phyloP scores from a whole-genome alignment of 2,888 invertebrate species.

The Vesta saturnalis region DNA sequence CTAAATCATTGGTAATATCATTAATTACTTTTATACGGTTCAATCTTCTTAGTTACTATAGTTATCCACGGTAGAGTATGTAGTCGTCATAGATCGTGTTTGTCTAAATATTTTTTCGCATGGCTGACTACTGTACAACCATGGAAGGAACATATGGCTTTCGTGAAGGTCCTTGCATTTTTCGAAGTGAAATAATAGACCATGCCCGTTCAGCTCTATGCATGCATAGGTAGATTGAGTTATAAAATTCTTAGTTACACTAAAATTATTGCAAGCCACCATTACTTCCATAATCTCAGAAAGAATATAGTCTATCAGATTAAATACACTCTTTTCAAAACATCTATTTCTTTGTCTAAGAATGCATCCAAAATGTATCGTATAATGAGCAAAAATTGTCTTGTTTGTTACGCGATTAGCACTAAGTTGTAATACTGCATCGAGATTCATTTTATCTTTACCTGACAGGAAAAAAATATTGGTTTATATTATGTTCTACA shows the following conservation, averaged over 20 bases:
- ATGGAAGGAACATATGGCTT: not conserved
- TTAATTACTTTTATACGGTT: conserved; percentile 2
- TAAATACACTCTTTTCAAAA: conserved; percentile 3
- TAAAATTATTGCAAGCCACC: not conserved
- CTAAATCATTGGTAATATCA: too few species aligned
- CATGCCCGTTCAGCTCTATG: not conserved
- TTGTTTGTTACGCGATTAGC: not conserved
- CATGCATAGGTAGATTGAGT: not conserved
- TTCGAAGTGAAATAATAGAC: not conserved
- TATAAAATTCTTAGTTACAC: conserved; percentile 2
- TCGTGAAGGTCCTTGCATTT: not conserved
- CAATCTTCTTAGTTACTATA: conserved; percentile 4
- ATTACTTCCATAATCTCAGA: not conserved
- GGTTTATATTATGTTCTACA: conserved; percentile 2
- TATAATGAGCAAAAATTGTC: not conserved
- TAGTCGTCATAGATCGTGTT: not conserved
- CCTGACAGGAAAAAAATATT: conserved; percentile 1
- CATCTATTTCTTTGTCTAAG: conserved; percentile 2
- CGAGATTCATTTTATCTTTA: conserved; percentile 1
- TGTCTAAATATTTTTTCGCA: conserved; percentile 6
- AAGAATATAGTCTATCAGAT: not conserved
- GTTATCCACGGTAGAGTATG: not conserved
- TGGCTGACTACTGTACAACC: conserved; percentile 4
- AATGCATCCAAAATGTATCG: conserved; percentile 1
- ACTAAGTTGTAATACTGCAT: not conserved